These are phyloP conservation scores for Paradisaea rubra DNA, from an alignment of 2,113 vertebrate species.

Conservation along the genomic window DNA sequence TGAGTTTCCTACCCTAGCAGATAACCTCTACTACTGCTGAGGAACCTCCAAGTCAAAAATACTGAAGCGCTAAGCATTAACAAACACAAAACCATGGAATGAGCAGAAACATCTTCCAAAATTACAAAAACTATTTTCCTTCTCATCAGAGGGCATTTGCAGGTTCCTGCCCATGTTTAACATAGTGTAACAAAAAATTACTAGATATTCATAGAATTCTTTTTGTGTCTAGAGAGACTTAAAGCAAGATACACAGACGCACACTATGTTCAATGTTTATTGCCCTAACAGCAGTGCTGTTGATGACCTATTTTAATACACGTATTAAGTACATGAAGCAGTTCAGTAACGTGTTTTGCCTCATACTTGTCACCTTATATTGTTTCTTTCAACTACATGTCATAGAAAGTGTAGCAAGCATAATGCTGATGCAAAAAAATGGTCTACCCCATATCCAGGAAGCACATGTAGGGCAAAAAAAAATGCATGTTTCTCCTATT, in stretches of 20 bases:
- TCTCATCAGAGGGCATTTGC: neutral
- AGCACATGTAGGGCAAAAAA: neutral
- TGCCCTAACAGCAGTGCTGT: neutral
- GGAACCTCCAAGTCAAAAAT: neutral
- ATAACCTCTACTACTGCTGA: neutral
- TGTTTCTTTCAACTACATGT: neutral
- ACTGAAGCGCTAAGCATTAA: neutral
- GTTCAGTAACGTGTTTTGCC: neutral
- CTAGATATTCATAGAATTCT: neutral
- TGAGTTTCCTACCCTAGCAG: neutral
- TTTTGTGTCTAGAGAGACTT: neutral
- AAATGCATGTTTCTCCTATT: neutral
- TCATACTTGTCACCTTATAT: neutral
- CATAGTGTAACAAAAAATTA: neutral
- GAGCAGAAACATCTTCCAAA: neutral
- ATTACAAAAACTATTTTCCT: neutral
- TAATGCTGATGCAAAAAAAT: neutral
- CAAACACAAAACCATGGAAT: neutral
- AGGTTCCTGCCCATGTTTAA: neutral
- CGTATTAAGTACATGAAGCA: neutral
- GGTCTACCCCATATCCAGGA: neutral
- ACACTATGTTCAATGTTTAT: neutral
- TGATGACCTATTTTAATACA: neutral
- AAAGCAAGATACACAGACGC: neutral
- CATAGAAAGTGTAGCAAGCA: neutral